These are phyloP conservation scores for Siniperca undulata DNA, from an alignment of 2,797 vertebrate genomes.

Conservation along the genomic window DNA sequence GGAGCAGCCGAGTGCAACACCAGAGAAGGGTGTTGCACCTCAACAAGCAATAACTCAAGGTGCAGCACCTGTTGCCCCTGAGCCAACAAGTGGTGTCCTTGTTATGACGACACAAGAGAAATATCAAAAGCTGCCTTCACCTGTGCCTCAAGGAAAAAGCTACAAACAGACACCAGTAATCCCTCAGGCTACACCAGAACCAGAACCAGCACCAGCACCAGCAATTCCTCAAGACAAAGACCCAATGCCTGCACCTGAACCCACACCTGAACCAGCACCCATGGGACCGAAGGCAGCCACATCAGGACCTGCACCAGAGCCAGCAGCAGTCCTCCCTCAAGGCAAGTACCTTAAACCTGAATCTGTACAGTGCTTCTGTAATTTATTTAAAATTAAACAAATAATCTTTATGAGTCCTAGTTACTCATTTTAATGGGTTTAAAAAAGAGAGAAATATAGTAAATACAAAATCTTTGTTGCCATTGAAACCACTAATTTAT, in stretches of 20 bases:
- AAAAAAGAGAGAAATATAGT: not conserved
- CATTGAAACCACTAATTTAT: not conserved
- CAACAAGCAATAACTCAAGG: constrained; percentile 41
- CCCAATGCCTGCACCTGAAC: constrained; percentile 32
- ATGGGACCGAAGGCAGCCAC: constrained; percentile 9
- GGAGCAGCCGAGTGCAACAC: constrained; percentile 56
- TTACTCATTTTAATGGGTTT: too few relatives aligned
- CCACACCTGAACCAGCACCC: constrained; percentile 35
- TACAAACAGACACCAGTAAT: constrained; percentile 53
- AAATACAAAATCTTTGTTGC: not conserved
- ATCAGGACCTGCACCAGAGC: constrained; percentile 51
- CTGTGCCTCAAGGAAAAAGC: constrained; percentile 61
- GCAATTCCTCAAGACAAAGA: constrained; percentile 35
- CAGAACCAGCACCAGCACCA: constrained; percentile 1
- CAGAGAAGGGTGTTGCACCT: constrained; percentile 36
- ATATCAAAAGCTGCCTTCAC: constrained; percentile 57
- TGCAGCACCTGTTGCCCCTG: constrained; percentile 16
- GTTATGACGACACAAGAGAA: constrained; percentile 64
- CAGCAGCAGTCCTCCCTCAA: constrained; percentile 48
- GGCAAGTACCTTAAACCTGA: constrained; percentile 60
- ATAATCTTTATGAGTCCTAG: not conserved
- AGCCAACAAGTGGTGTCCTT: constrained; percentile 43
- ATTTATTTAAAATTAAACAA: not conserved
- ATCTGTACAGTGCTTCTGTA: not conserved
- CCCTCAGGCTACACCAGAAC: constrained; percentile 44